Base-by-base conservation (phyloP, 2,113 vertebrate species). In the Apteryx mantelli region DNA sequence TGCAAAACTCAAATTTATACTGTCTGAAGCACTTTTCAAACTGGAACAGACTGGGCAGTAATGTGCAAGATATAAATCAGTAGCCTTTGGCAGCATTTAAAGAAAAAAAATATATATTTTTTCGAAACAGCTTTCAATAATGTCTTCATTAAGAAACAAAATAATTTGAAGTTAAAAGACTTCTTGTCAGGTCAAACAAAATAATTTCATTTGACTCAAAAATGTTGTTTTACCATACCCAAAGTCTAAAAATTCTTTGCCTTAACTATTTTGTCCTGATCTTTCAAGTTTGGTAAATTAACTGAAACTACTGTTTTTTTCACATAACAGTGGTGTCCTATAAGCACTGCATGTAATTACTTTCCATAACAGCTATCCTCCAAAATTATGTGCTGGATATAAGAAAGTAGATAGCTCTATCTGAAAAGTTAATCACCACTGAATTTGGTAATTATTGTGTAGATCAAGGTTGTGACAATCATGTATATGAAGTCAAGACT, bases 91-190 rank as follows among this genome's bases (percentile, higher is more conserved):
- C 48, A 7, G 7, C 58, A 68, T 50, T 50, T 48, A 73, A 60
- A 71, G 8, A 40, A 74, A 91, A 90, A 58, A 28, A 0, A 12
- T 38, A 38, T 38, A 7, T 38, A 38, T 38, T 38, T 38, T 71
- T 24, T 10, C 0, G 20, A 28, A 58, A 56, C 50, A 2, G 0
- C 20, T 53, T 86, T 89, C 63, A 13, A 25, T 53, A n/a, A n/a
- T 34, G 6, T 73, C 81, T 77, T 13, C 11, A 38, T 60, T 24
- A 36, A n/a, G 13, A 68, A 86, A 86, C 55, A 69, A 48, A 48
- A 22, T 19, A 76, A 13, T 36, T n/a, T 42, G 3, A 69, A 36
- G 1, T 77, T 32, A 53, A 83, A 82, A 63, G 26, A 21, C 4
- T 38, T 66, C 16, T 71, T 71, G 42, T 7, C 2, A 3, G 48